A percentile compares a stretch with the other conserved stretches of the same genome.
phyloP scores from a whole-genome alignment of 2,888 invertebrate species.

The Pristionchus entomophagus region DNA sequence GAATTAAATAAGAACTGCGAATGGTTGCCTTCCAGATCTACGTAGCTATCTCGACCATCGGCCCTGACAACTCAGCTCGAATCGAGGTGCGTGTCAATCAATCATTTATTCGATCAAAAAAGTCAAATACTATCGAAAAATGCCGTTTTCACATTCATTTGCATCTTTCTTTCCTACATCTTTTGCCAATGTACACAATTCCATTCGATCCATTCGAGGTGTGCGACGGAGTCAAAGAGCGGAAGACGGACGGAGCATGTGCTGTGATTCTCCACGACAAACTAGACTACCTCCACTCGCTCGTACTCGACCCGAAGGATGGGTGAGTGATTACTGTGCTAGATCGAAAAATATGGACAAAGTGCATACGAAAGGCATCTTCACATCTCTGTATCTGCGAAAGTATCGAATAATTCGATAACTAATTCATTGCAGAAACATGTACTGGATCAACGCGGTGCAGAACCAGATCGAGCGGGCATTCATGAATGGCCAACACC shows the following conservation, averaged over 20 bases:
- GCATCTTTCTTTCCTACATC: too few species aligned
- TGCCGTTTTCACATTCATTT: too few species aligned
- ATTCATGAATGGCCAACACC: constrained; percentile 61
- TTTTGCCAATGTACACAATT: too few species aligned
- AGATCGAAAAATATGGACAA: background rate
- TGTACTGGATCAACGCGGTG: constrained; percentile 62
- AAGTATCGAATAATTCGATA: background rate
- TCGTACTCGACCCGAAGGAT: constrained; percentile 60
- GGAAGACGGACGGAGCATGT: constrained; percentile 31
- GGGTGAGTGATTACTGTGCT: constrained; percentile 51
- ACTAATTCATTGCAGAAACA: constrained; percentile 53
- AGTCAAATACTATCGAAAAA: too few species aligned
- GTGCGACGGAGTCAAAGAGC: background rate
- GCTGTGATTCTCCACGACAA: constrained; percentile 48
- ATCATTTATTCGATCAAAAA: background rate
- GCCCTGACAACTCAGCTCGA: constrained; percentile 43
- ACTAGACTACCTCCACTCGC: constrained; percentile 58
- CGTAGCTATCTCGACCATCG: constrained; percentile 39
- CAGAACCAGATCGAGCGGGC: constrained; percentile 62
- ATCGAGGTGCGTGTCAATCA: constrained; percentile 25
- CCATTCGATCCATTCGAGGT: too few species aligned
- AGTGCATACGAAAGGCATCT: background rate
- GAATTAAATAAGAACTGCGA: too few species aligned
- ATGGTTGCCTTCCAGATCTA: constrained; percentile 45
- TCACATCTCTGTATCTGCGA: background rate